These are phyloP conservation scores for Cyanoderma ruficeps DNA, from an alignment of 2,113 vertebrate genomes.

Conservation along the genomic window DNA sequence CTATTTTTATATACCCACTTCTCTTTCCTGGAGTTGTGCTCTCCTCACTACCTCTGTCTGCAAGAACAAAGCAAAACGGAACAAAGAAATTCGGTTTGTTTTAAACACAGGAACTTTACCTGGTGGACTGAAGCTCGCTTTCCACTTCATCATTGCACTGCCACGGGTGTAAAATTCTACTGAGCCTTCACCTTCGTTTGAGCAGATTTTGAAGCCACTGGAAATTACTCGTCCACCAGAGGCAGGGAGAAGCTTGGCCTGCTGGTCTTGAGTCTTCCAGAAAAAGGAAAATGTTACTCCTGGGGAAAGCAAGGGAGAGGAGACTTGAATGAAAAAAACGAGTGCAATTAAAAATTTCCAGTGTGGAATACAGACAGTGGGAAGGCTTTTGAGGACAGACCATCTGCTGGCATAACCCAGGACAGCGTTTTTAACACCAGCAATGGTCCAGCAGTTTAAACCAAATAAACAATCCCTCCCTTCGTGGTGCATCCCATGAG, in stretches of 20 bases:
- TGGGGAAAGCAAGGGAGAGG: constrained; percentile 21
- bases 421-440: neutral
- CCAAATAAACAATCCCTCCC: neutral
- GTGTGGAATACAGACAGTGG: neutral
- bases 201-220: constrained; percentile 89
- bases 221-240: constrained; percentile 89
- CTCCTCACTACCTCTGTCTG: neutral
- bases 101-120: constrained; percentile 62
- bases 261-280: constrained; percentile 86
- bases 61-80: neutral
- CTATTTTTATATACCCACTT: neutral
- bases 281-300: constrained; percentile 97
- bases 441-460: neutral
- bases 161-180: constrained; percentile 88
- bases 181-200: constrained; percentile 78
- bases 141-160: constrained; percentile 84
- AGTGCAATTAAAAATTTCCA: neutral
- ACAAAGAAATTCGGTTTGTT: neutral
- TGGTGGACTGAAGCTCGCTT: constrained; percentile 84
- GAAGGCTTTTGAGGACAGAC: neutral
- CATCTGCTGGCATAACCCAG: neutral
- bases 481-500: neutral
- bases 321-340: neutral
- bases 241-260: constrained; percentile 61
- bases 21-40: neutral